These are phyloP conservation scores for Cuculus canorus DNA, from an alignment of 2,797 vertebrate genomes.

Conservation along the genomic window DNA sequence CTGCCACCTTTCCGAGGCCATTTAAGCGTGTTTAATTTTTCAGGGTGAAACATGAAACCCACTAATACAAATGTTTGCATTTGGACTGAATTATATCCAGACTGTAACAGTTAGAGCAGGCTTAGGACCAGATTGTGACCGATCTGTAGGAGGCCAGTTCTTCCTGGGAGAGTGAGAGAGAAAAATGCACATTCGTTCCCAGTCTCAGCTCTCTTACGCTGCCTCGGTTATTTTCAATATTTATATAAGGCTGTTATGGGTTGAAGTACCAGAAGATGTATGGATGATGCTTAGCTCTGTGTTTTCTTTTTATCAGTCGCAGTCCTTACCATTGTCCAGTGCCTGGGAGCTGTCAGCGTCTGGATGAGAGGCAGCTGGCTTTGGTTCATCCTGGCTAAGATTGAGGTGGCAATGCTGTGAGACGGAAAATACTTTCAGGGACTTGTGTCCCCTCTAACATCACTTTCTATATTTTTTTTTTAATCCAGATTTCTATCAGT, in stretches of 20 bases:
- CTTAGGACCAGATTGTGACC: conserved; percentile 55
- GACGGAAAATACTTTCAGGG: background rate
- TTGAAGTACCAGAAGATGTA: conserved; percentile 18
- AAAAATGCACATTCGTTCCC: conserved; percentile 21
- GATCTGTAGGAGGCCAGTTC: conserved; percentile 44
- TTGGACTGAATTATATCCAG: conserved; percentile 70
- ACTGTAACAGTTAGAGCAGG: conserved; percentile 44
- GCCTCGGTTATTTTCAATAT: background rate
- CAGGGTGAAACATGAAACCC: conserved; percentile 67
- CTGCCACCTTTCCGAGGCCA: conserved; percentile 63
- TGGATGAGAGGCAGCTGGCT: conserved; percentile 4
- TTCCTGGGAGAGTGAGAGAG: conserved; percentile 40
- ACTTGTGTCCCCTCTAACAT: background rate
- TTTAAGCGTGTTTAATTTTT: conserved; percentile 70
- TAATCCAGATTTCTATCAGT: background rate
- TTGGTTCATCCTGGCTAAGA: background rate
- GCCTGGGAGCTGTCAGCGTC: background rate
- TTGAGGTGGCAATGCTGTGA: background rate
- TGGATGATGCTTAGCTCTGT: conserved; percentile 1
- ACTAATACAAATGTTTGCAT: conserved; percentile 64
- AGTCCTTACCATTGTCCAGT: background rate
- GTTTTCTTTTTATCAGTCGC: background rate
- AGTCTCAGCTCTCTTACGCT: background rate
- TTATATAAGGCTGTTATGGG: background rate
- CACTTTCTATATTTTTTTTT: background rate